phyloP scores from a whole-genome alignment of 2,113 vertebrate species.

The Macquaria australasica region DNA sequence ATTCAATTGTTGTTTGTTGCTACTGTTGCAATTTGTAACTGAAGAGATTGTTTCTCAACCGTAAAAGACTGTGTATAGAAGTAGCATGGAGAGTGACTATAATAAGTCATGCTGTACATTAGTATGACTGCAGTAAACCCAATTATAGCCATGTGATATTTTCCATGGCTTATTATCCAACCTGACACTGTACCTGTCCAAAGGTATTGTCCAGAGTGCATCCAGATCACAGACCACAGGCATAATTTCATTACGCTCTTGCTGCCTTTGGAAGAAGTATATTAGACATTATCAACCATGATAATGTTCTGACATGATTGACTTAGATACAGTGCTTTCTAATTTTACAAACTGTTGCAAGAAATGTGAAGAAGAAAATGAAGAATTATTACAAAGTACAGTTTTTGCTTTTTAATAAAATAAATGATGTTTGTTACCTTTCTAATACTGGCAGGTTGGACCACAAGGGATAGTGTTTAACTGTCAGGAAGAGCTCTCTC shows the following conservation, averaged over 20 bases:
- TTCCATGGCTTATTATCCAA: slow-evolving; percentile 42
- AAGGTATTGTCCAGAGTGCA: slow-evolving; percentile 55
- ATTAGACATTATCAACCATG: slow-evolving; percentile 2
- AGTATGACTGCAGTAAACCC: slow-evolving; percentile 11
- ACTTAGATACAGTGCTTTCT: not conserved
- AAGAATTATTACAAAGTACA: not conserved
- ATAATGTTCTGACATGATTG: not conserved
- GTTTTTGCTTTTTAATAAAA: not conserved
- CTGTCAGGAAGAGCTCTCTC: not conserved
- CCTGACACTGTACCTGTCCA: slow-evolving; percentile 48
- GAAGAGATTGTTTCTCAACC: not conserved
- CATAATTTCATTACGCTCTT: slow-evolving; percentile 35
- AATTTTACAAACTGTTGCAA: slow-evolving; percentile 3
- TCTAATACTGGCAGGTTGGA: not conserved
- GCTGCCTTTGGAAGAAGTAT: not conserved
- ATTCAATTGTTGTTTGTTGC: not conserved
- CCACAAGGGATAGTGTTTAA: not conserved
- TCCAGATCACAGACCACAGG: slow-evolving; percentile 48
- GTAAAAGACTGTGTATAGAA: not conserved
- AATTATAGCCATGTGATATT: slow-evolving; percentile 23
- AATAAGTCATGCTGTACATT: slow-evolving; percentile 8
- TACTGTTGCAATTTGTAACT: not conserved
- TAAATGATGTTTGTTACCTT: not conserved
- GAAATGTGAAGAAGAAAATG: not conserved
- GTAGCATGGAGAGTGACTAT: not conserved